Conservation (phyloP, 2,113 vertebrate species). For the Electrona antarctica region DNA sequence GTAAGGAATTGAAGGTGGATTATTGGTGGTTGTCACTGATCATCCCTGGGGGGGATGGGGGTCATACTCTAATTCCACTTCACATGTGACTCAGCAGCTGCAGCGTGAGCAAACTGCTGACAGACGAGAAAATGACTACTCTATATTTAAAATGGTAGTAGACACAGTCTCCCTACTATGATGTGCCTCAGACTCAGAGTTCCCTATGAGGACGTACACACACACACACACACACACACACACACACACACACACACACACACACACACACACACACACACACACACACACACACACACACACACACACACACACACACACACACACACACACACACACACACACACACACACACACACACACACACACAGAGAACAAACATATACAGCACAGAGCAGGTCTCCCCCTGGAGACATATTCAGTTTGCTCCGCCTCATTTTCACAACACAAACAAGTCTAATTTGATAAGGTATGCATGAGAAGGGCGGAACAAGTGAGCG, state of each 20-base stretch:
- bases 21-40: slow-evolving; percentile 1
- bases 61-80: slow-evolving; percentile 33
- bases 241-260: slow-evolving; percentile 65
- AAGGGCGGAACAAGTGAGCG: neutral
- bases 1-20: neutral
- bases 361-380: slow-evolving; percentile 61
- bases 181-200: neutral
- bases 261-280: slow-evolving; percentile 46
- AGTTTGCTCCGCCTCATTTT: slow-evolving; percentile 66
- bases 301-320: slow-evolving; percentile 72
- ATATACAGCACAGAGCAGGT: slow-evolving; percentile 49
- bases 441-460: slow-evolving; percentile 41
- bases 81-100: slow-evolving; percentile 82
- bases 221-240: neutral
- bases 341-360: slow-evolving; percentile 70
- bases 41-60: neutral
- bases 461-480: slow-evolving; percentile 42
- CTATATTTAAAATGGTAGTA: slow-evolving; percentile 58
- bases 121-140: slow-evolving; percentile 63
- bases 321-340: slow-evolving; percentile 70
- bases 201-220: slow-evolving; percentile 3
- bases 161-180: slow-evolving; percentile 15
- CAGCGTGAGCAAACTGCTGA: slow-evolving; percentile 82
- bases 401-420: slow-evolving; percentile 70
- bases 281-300: slow-evolving; percentile 72